Evolutionary conservation across 2,888 invertebrate species (phyloP), one percentile per base, ranked within the genome.

Genomic region (Platerodrilus igneus): DNA sequence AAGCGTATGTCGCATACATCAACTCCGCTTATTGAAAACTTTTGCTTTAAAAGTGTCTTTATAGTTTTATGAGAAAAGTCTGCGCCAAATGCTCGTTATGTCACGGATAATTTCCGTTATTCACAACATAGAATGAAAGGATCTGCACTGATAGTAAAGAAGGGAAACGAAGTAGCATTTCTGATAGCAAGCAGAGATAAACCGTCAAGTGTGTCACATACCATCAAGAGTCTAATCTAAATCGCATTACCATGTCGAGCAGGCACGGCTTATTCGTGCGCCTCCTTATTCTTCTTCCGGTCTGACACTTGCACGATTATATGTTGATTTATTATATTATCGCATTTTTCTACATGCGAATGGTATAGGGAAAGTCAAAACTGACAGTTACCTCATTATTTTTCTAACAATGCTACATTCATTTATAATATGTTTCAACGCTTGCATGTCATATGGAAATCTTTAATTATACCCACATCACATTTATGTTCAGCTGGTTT

Each of bases 141-240:
- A 40, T 44, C 35, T 35, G 36, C 36, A 33, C 41, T 39, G 41
- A 45, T 45, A 45, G 40, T 26, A 40, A 31, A 40, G 44, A 45
- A 48, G 48, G 51, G 47, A 52, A 50, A 49, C 50, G 47, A 43
- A 52, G 55, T 54, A 51, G 51, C 54, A 50, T 44, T 45, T 50
- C 52, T 52, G 59, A 61, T 57, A 54, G 53, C 53, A 53, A 55
- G 50, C 47, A 44, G 41, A 57, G 60, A 62, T 63, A 62, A 61
- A 57, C 53, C 56, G 56, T 59, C 59, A 59, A 61, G 59, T 60
- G 55, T 59, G 61, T 61, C 62, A 60, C 60, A 58, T 56, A 57
- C 59, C 62, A 60, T 63, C 62, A 58, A 57, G 58, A 53, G 54
- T 62, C 61, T 62, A 64, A 63, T 64, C 63, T 64, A 60, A 63